A percentile compares a stretch with the other conserved stretches of the same genome.
Evolutionary conservation across 1,140 invertebrate genomes (phyloP).

Genomic region (Leptopilina clavipes): DNA sequence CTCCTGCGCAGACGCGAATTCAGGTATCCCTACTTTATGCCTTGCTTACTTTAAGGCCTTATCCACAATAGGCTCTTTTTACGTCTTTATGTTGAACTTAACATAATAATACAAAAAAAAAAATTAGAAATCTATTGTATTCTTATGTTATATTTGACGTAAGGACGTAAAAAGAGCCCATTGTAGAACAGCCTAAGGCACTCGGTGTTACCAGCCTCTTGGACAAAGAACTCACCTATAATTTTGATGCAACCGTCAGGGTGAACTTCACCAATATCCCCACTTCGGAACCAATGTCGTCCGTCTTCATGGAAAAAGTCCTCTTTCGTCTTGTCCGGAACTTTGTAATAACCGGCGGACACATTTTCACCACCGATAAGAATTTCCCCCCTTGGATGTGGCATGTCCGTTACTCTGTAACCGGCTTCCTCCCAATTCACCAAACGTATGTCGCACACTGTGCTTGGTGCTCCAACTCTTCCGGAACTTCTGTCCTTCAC

Average conservation of each 20-base stretch:
- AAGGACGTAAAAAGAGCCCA: too few species aligned
- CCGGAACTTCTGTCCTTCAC: constrained; percentile 84
- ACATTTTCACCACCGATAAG: constrained; percentile 94
- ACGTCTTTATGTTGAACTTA: too few species aligned
- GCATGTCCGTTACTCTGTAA: constrained; percentile 92
- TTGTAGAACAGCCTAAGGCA: too few species aligned
- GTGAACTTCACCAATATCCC: constrained; percentile 96
- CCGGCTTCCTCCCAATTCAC: constrained; percentile 97
- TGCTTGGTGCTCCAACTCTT: constrained; percentile 92
- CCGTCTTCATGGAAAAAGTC: constrained; percentile 91
- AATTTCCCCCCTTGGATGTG: constrained; percentile 92
- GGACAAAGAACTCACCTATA: constrained; percentile 87
- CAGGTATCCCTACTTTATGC: too few species aligned
- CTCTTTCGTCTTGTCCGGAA: constrained; percentile 90
- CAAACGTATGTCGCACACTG: constrained; percentile 89
- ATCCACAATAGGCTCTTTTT: too few species aligned
- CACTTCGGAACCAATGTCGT: constrained; percentile 93
- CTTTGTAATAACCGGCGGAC: constrained; percentile 95
- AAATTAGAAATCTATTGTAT: too few species aligned
- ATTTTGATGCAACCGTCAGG: constrained; percentile 95
- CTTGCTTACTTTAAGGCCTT: too few species aligned
- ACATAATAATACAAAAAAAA: too few species aligned
- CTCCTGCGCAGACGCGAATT: too few species aligned
- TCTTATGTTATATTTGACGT: too few species aligned
- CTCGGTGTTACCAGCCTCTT: too few species aligned